A percentile compares a stretch with the other conserved stretches of the same genome.
Conservation (phyloP, 2,797 vertebrate species). For the Galagoides demidoff region DNA sequence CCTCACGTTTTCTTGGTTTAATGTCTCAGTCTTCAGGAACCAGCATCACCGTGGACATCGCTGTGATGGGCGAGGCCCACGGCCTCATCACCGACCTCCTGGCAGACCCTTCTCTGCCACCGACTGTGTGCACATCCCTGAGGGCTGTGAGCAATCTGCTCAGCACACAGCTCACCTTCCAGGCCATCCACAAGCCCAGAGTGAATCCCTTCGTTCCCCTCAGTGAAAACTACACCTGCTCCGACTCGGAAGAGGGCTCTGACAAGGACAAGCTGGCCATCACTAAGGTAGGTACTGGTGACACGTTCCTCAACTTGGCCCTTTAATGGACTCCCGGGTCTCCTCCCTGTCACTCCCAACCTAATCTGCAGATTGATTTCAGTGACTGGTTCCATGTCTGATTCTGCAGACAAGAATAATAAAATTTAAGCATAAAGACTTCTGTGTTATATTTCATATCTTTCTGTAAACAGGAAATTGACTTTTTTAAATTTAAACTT, state of each 20-base stretch:
- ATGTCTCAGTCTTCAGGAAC: constrained; percentile 92
- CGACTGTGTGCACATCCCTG: constrained; percentile 95
- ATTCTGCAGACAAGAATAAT: not conserved
- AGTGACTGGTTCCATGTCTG: not conserved
- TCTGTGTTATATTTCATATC: not conserved
- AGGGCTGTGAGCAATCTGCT: constrained; percentile 98
- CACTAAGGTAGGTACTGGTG: constrained; percentile 90
- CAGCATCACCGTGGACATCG: constrained; percentile 95
- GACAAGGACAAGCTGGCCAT: constrained; percentile 95
- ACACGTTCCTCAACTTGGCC: not conserved
- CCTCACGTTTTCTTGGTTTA: not conserved
- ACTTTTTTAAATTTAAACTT: not conserved
- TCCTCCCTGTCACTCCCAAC: not conserved
- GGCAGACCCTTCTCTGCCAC: constrained; percentile 95
- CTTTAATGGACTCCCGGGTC: too few relatives aligned
- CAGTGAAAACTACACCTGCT: constrained; percentile 92
- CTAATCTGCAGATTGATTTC: not conserved
- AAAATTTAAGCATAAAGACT: not conserved
- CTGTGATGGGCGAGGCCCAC: constrained; percentile 98
- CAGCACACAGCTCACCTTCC: constrained; percentile 95
- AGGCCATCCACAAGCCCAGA: constrained; percentile 93
- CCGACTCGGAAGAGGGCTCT: constrained; percentile 93
- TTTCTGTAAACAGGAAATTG: not conserved
- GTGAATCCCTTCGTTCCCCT: constrained; percentile 88
- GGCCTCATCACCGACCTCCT: constrained; percentile 97